Evolutionary conservation across 1,140 invertebrate species (phyloP).

Genomic region (Aphelinus atriplicis): DNA sequence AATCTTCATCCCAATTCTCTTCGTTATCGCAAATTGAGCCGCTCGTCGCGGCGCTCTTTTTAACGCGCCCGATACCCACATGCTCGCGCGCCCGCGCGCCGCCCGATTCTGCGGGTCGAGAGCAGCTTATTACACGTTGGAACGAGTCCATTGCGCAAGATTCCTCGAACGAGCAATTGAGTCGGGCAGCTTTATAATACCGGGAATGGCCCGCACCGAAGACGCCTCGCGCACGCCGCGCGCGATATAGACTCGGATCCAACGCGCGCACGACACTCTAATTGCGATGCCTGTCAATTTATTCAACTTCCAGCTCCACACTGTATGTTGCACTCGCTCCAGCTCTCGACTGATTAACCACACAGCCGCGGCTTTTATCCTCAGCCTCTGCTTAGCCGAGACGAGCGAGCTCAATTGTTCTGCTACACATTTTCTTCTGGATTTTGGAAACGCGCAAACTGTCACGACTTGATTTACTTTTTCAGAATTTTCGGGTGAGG

Average conservation of each 20-base stretch:
- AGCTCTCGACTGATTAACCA: too few species aligned
- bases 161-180: conserved; percentile 34
- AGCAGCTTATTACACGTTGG: conserved; percentile 4
- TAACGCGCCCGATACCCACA: background rate
- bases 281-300: conserved; percentile 32
- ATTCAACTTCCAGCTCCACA: conserved; percentile 5
- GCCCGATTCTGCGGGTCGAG: conserved; percentile 18
- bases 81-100: background rate
- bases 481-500: too few species aligned
- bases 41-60: conserved; percentile 9
- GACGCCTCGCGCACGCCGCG: background rate
- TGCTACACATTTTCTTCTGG: background rate
- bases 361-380: too few species aligned
- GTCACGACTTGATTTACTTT: too few species aligned
- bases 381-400: background rate
- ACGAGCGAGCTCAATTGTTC: background rate
- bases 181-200: conserved; percentile 1
- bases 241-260: too few species aligned
- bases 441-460: too few species aligned
- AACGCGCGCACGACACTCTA: background rate
- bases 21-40: conserved; percentile 38
- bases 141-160: conserved; percentile 13
- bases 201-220: conserved; percentile 11
- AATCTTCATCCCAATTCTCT: conserved; percentile 28
- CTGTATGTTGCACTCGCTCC: too few species aligned